Percentiles rank a stretch among this genome's conserved stretches.
Evolutionary conservation across 1,140 invertebrate genomes (phyloP).

Genomic region (Fopius arisanus): DNA sequence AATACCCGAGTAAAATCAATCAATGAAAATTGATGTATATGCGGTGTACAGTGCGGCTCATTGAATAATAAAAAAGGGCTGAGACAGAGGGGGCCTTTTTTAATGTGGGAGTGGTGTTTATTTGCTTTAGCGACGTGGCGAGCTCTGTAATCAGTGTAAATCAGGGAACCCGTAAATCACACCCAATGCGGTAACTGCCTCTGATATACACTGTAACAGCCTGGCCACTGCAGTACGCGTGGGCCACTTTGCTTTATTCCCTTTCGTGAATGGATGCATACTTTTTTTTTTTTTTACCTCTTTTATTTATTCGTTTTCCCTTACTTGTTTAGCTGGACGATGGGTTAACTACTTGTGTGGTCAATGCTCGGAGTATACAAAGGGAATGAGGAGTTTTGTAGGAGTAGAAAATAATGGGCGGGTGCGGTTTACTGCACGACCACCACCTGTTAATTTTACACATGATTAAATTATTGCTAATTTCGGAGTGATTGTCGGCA

Average conservation of each 20-base stretch:
- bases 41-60: slow-evolving; percentile 32
- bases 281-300: neutral
- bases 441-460: neutral
- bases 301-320: neutral
- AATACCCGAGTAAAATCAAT: slow-evolving; percentile 62
- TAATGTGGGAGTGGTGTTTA: slow-evolving; percentile 39
- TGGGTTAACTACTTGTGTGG: neutral
- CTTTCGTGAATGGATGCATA: neutral
- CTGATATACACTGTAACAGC: slow-evolving; percentile 7
- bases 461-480: neutral
- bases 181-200: slow-evolving; percentile 52
- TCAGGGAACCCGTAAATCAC: slow-evolving; percentile 65
- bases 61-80: neutral
- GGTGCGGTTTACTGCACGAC: neutral
- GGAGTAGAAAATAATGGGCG: neutral
- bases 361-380: neutral
- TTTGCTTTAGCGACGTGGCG: slow-evolving; percentile 60
- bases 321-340: neutral
- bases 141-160: slow-evolving; percentile 65
- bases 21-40: slow-evolving; percentile 57
- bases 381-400: neutral
- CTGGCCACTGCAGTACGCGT: slow-evolving; percentile 7
- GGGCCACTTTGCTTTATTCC: neutral
- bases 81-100: neutral
- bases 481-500: neutral